Conservation (phyloP, 2,113 vertebrate genomes). For the Crotalus helleri region DNA sequence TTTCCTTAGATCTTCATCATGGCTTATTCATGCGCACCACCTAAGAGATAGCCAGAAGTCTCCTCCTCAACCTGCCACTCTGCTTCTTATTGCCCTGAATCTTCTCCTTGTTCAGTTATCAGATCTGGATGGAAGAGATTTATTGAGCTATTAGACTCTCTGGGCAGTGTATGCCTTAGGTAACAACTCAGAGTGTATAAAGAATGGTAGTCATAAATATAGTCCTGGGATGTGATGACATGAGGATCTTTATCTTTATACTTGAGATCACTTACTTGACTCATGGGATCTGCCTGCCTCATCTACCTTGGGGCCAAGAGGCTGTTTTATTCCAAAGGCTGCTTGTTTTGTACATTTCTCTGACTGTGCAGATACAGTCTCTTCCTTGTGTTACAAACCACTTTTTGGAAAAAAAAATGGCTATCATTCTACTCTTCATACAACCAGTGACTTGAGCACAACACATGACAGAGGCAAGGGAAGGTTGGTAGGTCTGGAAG, state of each 20-base stretch:
- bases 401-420: not conserved
- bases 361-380: not conserved
- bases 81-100: not conserved
- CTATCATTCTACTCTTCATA: not conserved
- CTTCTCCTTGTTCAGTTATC: slow-evolving; percentile 2
- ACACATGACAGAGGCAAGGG: not conserved
- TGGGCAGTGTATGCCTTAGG: slow-evolving; percentile 7
- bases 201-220: slow-evolving; percentile 13
- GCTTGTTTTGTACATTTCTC: not conserved
- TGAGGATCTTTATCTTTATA: slow-evolving; percentile 18
- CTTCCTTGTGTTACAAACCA: not conserved
- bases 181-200: slow-evolving; percentile 9
- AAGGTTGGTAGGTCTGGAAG: not conserved
- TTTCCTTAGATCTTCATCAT: not conserved
- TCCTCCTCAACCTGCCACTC: not conserved
- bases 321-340: not conserved
- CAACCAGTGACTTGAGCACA: not conserved
- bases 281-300: not conserved
- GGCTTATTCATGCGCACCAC: not conserved
- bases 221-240: slow-evolving; percentile 8
- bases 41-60: not conserved
- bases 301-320: not conserved
- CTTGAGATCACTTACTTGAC: not conserved
- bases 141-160: slow-evolving; percentile 18
- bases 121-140: slow-evolving; percentile 14